phyloP scores from a whole-genome alignment of 2,797 vertebrate species.

The Liasis olivaceus region DNA sequence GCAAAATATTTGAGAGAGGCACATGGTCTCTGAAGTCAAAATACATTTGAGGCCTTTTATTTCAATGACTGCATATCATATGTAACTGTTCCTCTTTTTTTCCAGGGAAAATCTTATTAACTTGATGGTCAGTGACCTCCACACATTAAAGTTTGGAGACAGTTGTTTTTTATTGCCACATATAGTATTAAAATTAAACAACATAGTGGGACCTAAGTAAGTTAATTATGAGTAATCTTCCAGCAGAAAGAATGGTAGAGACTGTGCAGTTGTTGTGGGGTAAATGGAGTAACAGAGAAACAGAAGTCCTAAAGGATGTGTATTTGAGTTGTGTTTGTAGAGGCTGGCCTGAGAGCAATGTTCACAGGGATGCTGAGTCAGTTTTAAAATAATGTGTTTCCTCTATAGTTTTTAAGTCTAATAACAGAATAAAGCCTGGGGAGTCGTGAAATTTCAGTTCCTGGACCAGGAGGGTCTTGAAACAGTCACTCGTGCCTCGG shows the following conservation, averaged over 20 bases:
- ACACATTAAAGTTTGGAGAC: background rate
- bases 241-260: slow-evolving; percentile 15
- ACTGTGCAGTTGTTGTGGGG: background rate
- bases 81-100: no score
- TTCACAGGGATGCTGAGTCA: background rate
- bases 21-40: background rate
- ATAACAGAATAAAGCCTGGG: background rate
- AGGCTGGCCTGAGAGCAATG: background rate
- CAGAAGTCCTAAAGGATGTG: slow-evolving; percentile 26
- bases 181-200: slow-evolving; percentile 14
- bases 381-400: background rate
- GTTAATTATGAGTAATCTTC: slow-evolving; percentile 30
- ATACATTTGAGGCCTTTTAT: slow-evolving; percentile 28
- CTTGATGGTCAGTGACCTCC: no score
- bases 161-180: slow-evolving; percentile 6
- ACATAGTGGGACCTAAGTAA: slow-evolving; percentile 31
- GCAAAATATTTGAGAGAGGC: slow-evolving; percentile 4
- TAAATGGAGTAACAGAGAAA: background rate
- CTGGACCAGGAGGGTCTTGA: background rate
- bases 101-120: no score
- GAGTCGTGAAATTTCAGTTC: background rate
- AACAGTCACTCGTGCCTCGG: background rate
- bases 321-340: background rate
- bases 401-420: background rate
- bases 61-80: no score